phyloP scores from a whole-genome alignment of 2,797 vertebrate species.

The Brachyalestes nurse region DNA sequence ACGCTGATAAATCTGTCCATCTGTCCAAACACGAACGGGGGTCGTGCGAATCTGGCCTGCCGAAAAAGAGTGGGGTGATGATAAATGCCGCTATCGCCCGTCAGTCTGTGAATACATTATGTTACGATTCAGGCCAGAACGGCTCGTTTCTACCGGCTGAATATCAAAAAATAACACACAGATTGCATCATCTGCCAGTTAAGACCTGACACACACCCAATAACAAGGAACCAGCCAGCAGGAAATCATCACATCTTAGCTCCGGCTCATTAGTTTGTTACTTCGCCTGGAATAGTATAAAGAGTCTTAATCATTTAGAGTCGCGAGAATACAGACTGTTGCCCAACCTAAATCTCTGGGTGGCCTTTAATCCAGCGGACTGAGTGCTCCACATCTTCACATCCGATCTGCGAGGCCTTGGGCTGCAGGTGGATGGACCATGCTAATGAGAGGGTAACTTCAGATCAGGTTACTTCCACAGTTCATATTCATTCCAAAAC shows the following conservation, averaged over 20 bases:
- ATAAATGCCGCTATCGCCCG: background rate
- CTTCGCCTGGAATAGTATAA: background rate
- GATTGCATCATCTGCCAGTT: background rate
- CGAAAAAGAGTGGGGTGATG: background rate
- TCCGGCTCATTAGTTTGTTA: background rate
- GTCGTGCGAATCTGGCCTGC: conserved; percentile 1
- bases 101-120: background rate
- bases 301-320: background rate
- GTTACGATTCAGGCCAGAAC: background rate
- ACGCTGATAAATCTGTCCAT: conserved; percentile 31
- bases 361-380: too few species aligned
- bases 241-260: background rate
- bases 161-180: background rate
- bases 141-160: background rate
- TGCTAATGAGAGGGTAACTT: too few species aligned
- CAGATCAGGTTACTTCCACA: too few species aligned
- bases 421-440: too few species aligned
- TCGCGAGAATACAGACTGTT: background rate
- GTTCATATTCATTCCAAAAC: too few species aligned
- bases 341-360: too few species aligned
- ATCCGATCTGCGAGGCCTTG: too few species aligned
- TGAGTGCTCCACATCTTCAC: too few species aligned
- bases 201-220: background rate
- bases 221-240: background rate
- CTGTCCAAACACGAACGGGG: conserved; percentile 27